These are phyloP conservation scores for Laticauda laticaudata DNA, from an alignment of 2,113 vertebrate genomes.

Conservation along the genomic window DNA sequence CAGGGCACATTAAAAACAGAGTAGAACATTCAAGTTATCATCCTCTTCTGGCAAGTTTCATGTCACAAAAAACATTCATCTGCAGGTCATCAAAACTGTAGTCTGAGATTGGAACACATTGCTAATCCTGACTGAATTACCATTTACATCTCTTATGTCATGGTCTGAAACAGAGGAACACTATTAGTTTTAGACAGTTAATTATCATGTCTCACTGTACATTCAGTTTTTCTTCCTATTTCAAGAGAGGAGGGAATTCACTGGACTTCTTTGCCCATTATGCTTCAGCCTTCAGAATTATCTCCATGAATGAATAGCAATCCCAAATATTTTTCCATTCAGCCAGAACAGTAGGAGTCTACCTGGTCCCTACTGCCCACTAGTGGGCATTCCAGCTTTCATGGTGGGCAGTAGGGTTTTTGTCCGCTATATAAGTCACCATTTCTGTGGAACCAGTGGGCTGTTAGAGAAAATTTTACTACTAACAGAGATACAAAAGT, in stretches of 20 bases:
- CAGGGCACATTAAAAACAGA: background rate
- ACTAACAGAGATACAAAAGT: too few relatives aligned
- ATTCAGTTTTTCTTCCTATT: slow-evolving; percentile 21
- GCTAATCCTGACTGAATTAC: slow-evolving; percentile 31
- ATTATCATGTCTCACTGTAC: slow-evolving; percentile 12
- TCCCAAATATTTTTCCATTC: slow-evolving; percentile 48
- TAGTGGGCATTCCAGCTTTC: too few relatives aligned
- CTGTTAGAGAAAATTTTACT: too few relatives aligned
- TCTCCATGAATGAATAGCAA: slow-evolving; percentile 14
- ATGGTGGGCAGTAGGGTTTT: too few relatives aligned
- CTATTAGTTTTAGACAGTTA: slow-evolving; percentile 20
- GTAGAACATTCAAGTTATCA: background rate
- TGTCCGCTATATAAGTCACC: too few relatives aligned
- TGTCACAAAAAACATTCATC: slow-evolving; percentile 11
- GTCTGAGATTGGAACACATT: background rate
- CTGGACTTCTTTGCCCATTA: slow-evolving; percentile 4
- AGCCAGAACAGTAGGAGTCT: background rate
- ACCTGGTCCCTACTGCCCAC: too few relatives aligned
- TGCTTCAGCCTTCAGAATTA: slow-evolving; percentile 27
- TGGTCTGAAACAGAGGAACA: slow-evolving; percentile 27
- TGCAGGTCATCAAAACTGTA: slow-evolving; percentile 14
- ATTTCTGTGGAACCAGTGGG: too few relatives aligned
- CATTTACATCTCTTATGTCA: slow-evolving; percentile 22
- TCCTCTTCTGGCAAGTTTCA: slow-evolving; percentile 4
- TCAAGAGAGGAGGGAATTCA: slow-evolving; percentile 31